Base-by-base conservation (phyloP, 2,888 invertebrate species). In the Sarcophaga variegata region DNA sequence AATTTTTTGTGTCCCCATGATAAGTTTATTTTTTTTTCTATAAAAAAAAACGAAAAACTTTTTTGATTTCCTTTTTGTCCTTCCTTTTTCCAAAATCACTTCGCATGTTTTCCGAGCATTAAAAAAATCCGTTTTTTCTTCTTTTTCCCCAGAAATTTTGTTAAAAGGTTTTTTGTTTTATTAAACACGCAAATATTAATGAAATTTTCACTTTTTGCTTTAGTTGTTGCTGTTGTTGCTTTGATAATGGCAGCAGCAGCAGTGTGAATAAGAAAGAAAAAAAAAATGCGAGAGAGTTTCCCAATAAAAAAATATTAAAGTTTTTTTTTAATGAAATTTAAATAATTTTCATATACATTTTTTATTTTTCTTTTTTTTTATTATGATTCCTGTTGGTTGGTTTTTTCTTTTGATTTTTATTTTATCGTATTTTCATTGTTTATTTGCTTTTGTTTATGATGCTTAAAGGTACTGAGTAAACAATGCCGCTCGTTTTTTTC, bases 131-230 rank as follows among this genome's bases (percentile, higher is more conserved):
- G 2, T 60, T 72, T 67, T 77, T 20, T 69, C 4, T 74, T 75
- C 14, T 77, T 74, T 78, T 70, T 27, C n/a, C 79, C n/a, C 79
- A 14, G 63, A 71, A 78, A 63, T 64, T 76, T 77, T 45, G 12
- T 14, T 37, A 54, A 54, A 54, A 12, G 54, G 54, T 54, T 54
- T 76, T 77, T 66, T 66, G 75, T 75, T 22, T n/a, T 62, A 60
- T 49, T 22, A 66, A 81, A 81, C 84, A 87, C 81, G 84, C 84
- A 81, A 81, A 75, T 75, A 81, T 74, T 80, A 80, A 72, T 79
- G 66, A 66, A 60, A 64, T 78, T 83, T 66, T 79, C 60, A 27
- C 20, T 74, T 22, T 82, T 74, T 6, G 8, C 37, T 37, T 37
- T 37, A 2, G 4, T 49, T 49, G 4, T 49, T 49, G 14, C 49